A percentile compares a stretch with the other conserved stretches of the same genome.
Evolutionary conservation across 1,140 invertebrate genomes (phyloP).

Genomic region (Hyles euphorbiae): DNA sequence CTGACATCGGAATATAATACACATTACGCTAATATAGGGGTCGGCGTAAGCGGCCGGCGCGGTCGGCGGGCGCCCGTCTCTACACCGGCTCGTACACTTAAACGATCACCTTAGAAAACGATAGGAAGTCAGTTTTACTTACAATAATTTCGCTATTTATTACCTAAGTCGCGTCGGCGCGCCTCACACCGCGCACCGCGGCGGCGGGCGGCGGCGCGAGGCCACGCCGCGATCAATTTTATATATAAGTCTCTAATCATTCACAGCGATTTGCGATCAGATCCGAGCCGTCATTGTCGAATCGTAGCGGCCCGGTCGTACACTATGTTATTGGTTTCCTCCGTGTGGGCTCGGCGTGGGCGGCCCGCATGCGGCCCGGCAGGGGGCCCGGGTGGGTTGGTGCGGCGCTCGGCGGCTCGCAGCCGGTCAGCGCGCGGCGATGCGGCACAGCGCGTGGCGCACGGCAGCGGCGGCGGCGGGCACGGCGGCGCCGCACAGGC

Average conservation of each 20-base stretch:
- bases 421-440: constrained; percentile 57
- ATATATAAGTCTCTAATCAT: constrained; percentile 64
- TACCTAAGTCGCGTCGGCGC: constrained; percentile 41
- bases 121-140: constrained; percentile 70
- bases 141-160: constrained; percentile 67
- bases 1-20: constrained; percentile 25
- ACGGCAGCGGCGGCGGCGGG: constrained; percentile 68
- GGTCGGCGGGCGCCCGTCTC: too few relatives aligned
- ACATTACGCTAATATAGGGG: constrained; percentile 25
- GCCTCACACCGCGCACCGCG: constrained; percentile 25
- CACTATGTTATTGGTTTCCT: too few relatives aligned
- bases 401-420: constrained; percentile 28
- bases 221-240: constrained; percentile 44
- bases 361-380: constrained; percentile 19
- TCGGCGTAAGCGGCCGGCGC: too few relatives aligned
- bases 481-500: constrained; percentile 67
- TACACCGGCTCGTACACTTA: constrained; percentile 29
- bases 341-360: constrained; percentile 9
- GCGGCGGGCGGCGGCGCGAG: constrained; percentile 24
- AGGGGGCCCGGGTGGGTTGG: constrained; percentile 13
- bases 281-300: constrained; percentile 8
- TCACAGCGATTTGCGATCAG: constrained; percentile 27
- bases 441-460: constrained; percentile 61
- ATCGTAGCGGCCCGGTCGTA: background rate
- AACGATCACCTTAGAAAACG: constrained; percentile 58